Evolutionary conservation across 2,797 vertebrate species (phyloP), one percentile per base, ranked within the genome.

Genomic region (Chelonia mydas): DNA sequence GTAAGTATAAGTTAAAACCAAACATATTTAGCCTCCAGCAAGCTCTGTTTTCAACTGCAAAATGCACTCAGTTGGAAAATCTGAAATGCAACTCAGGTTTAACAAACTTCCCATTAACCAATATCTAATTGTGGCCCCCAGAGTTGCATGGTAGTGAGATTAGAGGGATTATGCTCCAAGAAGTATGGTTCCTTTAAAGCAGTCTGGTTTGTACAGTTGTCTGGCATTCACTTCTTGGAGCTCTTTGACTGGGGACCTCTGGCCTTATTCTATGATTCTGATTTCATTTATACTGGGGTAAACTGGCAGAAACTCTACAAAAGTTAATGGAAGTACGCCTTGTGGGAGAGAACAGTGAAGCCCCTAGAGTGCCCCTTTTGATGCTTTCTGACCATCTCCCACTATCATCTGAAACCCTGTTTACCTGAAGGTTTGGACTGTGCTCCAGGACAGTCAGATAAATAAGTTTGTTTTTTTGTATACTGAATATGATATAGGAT

Each of bases 1-100:
- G 99, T 99, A 98, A 97, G 98, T 90, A 27, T n/a, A 83, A 83
- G 27, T 83, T 86, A 80, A 78, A 57, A 45, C 33, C 7, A 45
- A 51, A 49, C 37, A 2, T 3, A 10, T 33, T 50, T n/a, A 72
- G 21, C 25, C 28, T 3, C 6, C 1, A 1, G 11, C 80, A 25
- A 11, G 5, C 50, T 84, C 50, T 87, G 1, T 19, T 72, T 37
- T 5, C 47, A 72, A 7, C 0, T 0, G 16, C 25, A 81, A 61
- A 81, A 54, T 81, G 23, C 15, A 9, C 0, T 12, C 7, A 13
- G 6, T 27, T 90, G 54, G 23, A 25, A 74, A 33, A 5, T 65
- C 33, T n/a, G 77, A 84, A 19, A 31, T 53, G 6, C 47, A 72
- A 72, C 68, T 72, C n/a, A 21, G 13, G 4, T 0, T 3, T 65